A percentile compares a stretch with the other conserved stretches of the same genome.
Conservation (phyloP, 1,140 invertebrate species). For the Aphidius gifuensis region DNA sequence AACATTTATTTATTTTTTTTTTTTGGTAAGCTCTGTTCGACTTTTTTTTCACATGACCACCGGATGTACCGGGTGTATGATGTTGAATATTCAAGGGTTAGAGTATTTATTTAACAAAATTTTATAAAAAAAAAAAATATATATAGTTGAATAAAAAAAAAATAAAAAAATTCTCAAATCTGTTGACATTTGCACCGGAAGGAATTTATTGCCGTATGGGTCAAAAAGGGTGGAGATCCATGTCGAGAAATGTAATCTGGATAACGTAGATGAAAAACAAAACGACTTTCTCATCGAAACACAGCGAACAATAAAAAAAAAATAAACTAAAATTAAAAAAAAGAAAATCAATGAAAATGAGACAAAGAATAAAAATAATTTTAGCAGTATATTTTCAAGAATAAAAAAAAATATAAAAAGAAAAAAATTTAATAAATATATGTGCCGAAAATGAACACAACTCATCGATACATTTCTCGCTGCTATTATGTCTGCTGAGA, state of each 20-base stretch:
- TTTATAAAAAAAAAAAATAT: slow-evolving; percentile 6
- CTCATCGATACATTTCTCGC: slow-evolving; percentile 3
- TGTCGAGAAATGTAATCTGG: slow-evolving; percentile 26
- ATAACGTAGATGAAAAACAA: slow-evolving; percentile 21
- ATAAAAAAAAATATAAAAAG: neutral
- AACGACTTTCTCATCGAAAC: neutral
- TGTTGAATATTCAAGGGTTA: slow-evolving; percentile 4
- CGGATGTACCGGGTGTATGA: slow-evolving; percentile 17
- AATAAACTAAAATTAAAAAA: slow-evolving; percentile 1
- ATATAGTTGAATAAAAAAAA: neutral
- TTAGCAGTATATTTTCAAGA: neutral
- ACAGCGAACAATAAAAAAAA: slow-evolving; percentile 9
- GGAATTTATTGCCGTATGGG: slow-evolving; percentile 25
- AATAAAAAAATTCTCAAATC: slow-evolving; percentile 20
- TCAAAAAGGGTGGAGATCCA: slow-evolving; percentile 22
- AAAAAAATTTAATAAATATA: neutral
- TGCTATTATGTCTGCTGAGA: slow-evolving; percentile 2
- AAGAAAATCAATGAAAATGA: neutral
- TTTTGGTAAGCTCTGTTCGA: neutral
- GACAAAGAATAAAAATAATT: neutral
- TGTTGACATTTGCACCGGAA: slow-evolving; percentile 20
- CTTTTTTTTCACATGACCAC: slow-evolving; percentile 14
- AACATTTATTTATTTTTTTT: no score
- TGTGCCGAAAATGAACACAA: neutral
- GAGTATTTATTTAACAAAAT: slow-evolving; percentile 23